Conservation (phyloP, 2,888 invertebrate genomes). For the Eueremaeus valkanovi region DNA sequence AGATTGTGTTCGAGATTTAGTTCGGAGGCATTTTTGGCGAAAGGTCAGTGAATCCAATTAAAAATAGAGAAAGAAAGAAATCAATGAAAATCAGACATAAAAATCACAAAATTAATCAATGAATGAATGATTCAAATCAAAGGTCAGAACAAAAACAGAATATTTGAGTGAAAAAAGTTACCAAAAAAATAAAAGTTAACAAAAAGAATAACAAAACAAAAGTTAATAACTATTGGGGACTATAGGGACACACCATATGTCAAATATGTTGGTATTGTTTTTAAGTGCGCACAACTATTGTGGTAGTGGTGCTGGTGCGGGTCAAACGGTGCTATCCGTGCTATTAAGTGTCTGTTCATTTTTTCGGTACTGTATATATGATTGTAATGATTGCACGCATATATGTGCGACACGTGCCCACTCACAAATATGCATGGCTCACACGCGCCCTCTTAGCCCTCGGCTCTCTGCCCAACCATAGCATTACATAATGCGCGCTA, state of each 20-base stretch:
- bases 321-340: neutral
- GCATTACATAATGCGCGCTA: too few relatives aligned
- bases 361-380: neutral
- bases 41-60: neutral
- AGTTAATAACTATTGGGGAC: conserved; percentile 26
- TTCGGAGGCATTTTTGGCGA: neutral
- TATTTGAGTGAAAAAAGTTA: neutral
- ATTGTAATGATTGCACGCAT: neutral
- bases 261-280: conserved; percentile 17
- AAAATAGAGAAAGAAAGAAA: neutral
- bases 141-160: too few relatives aligned
- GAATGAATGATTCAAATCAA: neutral
- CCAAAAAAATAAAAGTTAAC: too few relatives aligned
- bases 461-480: too few relatives aligned
- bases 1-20: neutral
- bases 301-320: neutral
- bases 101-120: neutral
- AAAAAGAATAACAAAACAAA: neutral
- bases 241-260: conserved; percentile 27
- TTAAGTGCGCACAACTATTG: neutral
- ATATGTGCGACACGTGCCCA: neutral
- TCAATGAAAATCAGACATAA: neutral
- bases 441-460: too few relatives aligned
- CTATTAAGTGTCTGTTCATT: conserved; percentile 28
- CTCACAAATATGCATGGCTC: neutral